A percentile compares a stretch with the other conserved stretches of the same genome.
Conservation (phyloP, 2,888 invertebrate genomes). For the Hirudinaria manillensis region DNA sequence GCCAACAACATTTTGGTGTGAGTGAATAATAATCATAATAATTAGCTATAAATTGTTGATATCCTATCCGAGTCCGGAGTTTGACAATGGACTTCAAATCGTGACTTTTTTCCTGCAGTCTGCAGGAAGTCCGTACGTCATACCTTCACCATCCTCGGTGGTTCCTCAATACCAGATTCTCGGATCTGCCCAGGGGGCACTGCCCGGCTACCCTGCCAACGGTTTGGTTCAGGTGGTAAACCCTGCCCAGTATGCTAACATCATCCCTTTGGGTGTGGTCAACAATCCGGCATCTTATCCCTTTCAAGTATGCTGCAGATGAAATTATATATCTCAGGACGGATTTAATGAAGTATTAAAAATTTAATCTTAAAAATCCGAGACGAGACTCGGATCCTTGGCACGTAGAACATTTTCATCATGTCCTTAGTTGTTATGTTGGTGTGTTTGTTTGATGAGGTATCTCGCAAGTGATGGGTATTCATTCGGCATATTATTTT, state of each 20-base stretch:
- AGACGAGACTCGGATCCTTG: background rate
- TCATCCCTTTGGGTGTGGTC: background rate
- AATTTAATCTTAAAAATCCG: too few relatives aligned
- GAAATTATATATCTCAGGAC: background rate
- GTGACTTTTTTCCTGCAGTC: background rate
- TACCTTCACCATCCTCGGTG: background rate
- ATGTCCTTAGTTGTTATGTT: background rate
- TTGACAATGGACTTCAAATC: background rate
- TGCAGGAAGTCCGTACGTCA: conserved; percentile 17
- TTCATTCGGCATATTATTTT: background rate
- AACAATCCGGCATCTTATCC: conserved; percentile 9
- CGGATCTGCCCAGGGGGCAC: conserved; percentile 9
- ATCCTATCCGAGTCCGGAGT: too few relatives aligned
- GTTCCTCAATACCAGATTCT: conserved; percentile 12
- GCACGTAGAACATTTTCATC: background rate
- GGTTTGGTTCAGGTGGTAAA: conserved; percentile 14
- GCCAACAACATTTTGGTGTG: conserved; percentile 24
- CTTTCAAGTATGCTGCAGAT: background rate
- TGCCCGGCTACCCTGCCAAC: conserved; percentile 3
- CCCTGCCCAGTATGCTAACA: conserved; percentile 11
- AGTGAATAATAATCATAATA: background rate
- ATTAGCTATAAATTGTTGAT: too few relatives aligned
- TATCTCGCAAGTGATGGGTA: background rate
- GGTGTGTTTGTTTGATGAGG: background rate
- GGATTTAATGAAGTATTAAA: too few relatives aligned